Percentiles rank a stretch among this genome's conserved stretches.
phyloP scores from a whole-genome alignment of 2,797 vertebrate species.

The Australoheros facetus region DNA sequence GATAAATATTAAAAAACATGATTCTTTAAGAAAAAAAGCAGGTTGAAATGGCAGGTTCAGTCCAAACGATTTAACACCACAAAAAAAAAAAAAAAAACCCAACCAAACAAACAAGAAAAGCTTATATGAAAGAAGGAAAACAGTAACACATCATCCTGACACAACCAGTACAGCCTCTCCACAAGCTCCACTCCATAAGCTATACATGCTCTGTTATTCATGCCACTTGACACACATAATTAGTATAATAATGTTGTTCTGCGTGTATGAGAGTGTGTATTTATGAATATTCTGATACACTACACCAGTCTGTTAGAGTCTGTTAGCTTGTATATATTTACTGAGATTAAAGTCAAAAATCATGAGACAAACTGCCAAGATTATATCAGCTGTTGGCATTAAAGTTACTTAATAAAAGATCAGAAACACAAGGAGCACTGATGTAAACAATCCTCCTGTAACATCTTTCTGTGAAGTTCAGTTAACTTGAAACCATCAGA shows the following conservation, averaged over 20 bases:
- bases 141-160: neutral
- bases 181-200: neutral
- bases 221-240: slow-evolving; percentile 10
- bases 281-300: neutral
- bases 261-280: neutral
- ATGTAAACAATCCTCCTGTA: neutral
- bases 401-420: neutral
- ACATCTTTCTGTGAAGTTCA: neutral
- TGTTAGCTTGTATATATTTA: no score
- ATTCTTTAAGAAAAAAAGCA: neutral
- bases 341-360: neutral
- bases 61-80: neutral
- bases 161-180: neutral
- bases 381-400: neutral
- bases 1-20: neutral
- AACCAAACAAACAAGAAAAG: neutral
- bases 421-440: neutral
- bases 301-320: neutral
- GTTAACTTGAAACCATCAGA: neutral
- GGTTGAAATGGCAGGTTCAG: neutral
- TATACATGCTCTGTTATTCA: slow-evolving; percentile 9
- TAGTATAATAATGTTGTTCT: slow-evolving; percentile 1
- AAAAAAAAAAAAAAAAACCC: slow-evolving; percentile 1
- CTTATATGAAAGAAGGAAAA: neutral
- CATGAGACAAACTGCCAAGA: neutral